Evolutionary conservation across 1,140 invertebrate genomes (phyloP).

Genomic region (Nilaparvata lugens): DNA sequence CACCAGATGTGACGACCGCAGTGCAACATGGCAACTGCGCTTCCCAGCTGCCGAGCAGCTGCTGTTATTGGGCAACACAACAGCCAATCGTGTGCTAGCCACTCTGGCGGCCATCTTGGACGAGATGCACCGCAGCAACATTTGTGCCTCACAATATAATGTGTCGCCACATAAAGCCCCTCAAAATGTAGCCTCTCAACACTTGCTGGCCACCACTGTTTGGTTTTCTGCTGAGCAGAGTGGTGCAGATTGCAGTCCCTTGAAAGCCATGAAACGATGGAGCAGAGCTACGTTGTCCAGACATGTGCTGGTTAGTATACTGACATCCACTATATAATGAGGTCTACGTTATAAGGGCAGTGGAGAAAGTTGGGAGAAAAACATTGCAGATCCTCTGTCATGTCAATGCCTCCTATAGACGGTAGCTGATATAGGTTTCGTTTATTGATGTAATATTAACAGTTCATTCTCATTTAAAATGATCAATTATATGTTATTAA

Average conservation of each 20-base stretch:
- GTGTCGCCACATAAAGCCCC: too few species aligned
- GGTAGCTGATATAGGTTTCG: too few species aligned
- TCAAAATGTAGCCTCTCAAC: conserved; percentile 39
- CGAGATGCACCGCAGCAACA: conserved; percentile 19
- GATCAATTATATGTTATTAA: too few species aligned
- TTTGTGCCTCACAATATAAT: conserved; percentile 36
- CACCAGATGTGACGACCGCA: conserved; percentile 45
- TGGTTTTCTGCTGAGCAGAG: conserved; percentile 25
- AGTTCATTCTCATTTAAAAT: too few species aligned
- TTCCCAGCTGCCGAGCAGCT: conserved; percentile 44
- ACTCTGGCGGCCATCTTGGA: conserved; percentile 19
- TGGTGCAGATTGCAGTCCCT: neutral
- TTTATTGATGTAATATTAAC: too few species aligned
- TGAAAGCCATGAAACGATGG: conserved; percentile 38
- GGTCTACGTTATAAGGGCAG: too few species aligned
- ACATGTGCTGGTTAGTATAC: conserved; percentile 37
- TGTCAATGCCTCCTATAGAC: too few species aligned
- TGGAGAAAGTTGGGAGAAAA: too few species aligned
- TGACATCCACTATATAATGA: too few species aligned
- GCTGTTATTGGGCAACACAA: conserved; percentile 41
- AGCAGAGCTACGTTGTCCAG: conserved; percentile 38
- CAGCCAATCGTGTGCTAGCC: conserved; percentile 20
- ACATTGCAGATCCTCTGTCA: too few species aligned
- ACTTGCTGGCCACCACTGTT: conserved; percentile 40
- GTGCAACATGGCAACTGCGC: conserved; percentile 51